Evolutionary conservation across 2,888 invertebrate genomes (phyloP), one percentile per base, ranked within the genome.

Genomic region (Macrophya alboannulata): DNA sequence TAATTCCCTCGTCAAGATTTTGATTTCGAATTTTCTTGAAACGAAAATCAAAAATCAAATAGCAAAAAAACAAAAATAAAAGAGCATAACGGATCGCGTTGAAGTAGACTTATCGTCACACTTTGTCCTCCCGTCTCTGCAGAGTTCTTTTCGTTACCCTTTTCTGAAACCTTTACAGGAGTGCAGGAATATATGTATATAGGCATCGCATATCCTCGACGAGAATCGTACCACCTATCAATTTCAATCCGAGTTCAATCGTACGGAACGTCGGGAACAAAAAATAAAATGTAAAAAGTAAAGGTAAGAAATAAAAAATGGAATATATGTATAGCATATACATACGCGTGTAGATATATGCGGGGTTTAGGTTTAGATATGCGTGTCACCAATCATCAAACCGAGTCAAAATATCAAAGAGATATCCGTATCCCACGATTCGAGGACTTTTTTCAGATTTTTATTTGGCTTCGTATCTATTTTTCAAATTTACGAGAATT

Each of bases 221-320:
- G 45, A 74, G 12, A 17, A 45, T 45, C 40, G 31, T 55, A 17
- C 6, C n/a, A 77, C 51, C 51, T 51, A 77, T 77, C 51, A 48
- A 77, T 77, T 77, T 51, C 51, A 55, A 77, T 77, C 37, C 77
- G 37, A n/a, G 77, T 77, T 77, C 77, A 77, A 77, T 55, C 77
- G 55, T 55, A 77, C 55, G 77, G 55, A 77, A 77, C n/a, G 77
- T 77, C 37, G 37, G 40, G 31, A 9, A 55, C 17, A 17, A 77
- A n/a, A 37, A 48, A 55, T 17, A 21, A 51, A 77, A 77, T 77
- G 31, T 45, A 17, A 21, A 43, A 21, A 74, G 17, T 40, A 45
- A 74, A 21, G 43, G 43, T 25, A 51, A 17, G 1, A 31, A 55
- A 37, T 51, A 17, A 77, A 9, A 15, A 37, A 55, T 45, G 6